Evolutionary conservation across 2,797 vertebrate genomes (phyloP).

Genomic region (Manis crassicaudata): DNA sequence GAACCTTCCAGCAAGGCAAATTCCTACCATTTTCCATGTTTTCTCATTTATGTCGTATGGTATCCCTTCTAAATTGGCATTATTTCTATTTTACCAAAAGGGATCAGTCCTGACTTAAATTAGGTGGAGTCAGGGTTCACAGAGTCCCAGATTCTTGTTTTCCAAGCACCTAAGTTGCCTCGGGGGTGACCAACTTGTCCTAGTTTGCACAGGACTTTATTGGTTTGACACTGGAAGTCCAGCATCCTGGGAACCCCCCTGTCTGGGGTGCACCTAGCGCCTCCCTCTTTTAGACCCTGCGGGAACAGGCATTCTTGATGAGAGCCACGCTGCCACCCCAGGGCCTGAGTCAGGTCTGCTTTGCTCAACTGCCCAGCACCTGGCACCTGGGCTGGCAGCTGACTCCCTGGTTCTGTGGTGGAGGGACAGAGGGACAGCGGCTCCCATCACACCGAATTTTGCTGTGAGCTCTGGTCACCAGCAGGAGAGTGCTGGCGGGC

Average conservation of each 20-base stretch:
- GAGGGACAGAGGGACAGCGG: too few species aligned
- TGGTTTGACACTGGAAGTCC: background rate
- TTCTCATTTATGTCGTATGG: background rate
- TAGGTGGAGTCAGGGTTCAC: background rate
- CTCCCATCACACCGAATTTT: background rate
- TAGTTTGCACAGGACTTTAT: background rate
- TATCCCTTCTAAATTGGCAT: background rate
- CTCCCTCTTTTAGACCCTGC: background rate
- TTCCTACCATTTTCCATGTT: background rate
- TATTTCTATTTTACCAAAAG: background rate
- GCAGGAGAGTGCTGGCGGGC: background rate
- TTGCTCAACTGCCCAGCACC: background rate
- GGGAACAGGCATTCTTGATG: background rate
- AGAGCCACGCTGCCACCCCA: background rate
- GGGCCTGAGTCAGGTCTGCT: background rate
- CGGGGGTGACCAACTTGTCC: background rate
- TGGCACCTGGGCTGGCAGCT: background rate
- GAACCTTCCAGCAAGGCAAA: background rate
- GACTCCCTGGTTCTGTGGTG: background rate
- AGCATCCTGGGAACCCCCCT: background rate
- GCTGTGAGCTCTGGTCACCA: background rate
- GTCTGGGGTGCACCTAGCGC: background rate
- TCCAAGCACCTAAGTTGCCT: background rate
- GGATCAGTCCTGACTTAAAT: background rate
- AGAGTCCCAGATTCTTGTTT: background rate